phyloP scores from a whole-genome alignment of 2,888 invertebrate genomes.

The Iselma pallidipennis region DNA sequence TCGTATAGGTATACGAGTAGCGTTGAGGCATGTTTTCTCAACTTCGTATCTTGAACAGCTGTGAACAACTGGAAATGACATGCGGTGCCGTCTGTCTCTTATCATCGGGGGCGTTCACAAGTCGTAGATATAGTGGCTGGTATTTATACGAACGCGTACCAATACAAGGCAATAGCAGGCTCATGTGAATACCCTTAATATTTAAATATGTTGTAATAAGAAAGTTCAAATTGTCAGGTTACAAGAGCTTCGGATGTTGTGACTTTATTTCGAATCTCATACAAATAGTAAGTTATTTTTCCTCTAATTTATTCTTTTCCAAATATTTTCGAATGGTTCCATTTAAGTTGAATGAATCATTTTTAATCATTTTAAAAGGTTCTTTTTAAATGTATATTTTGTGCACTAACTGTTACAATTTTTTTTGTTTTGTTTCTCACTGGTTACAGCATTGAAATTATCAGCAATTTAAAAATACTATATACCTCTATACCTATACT shows the following conservation, averaged over 20 bases:
- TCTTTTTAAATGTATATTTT: neutral
- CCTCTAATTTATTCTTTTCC: neutral
- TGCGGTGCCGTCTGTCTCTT: too few species aligned
- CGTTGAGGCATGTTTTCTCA: too few species aligned
- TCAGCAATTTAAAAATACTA: slow-evolving; percentile 12
- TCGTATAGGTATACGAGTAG: too few species aligned
- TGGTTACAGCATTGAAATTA: slow-evolving; percentile 33
- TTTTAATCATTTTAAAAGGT: neutral
- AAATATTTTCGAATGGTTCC: slow-evolving; percentile 29
- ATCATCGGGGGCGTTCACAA: too few species aligned
- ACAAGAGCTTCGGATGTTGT: neutral
- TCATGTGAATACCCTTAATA: too few species aligned
- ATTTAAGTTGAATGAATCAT: neutral
- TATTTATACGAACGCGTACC: too few species aligned
- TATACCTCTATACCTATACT: neutral
- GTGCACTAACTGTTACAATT: slow-evolving; percentile 1
- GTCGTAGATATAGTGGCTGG: too few species aligned
- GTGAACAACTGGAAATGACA: too few species aligned
- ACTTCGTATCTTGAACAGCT: too few species aligned
- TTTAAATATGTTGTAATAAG: too few species aligned
- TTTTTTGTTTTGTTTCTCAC: slow-evolving; percentile 21
- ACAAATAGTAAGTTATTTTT: slow-evolving; percentile 1
- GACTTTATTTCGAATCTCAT: neutral
- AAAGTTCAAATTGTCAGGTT: slow-evolving; percentile 3
- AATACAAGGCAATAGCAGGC: too few species aligned